A percentile compares a stretch with the other conserved stretches of the same genome.
Conservation (phyloP, 2,888 invertebrate species). For the Anodontia alba region DNA sequence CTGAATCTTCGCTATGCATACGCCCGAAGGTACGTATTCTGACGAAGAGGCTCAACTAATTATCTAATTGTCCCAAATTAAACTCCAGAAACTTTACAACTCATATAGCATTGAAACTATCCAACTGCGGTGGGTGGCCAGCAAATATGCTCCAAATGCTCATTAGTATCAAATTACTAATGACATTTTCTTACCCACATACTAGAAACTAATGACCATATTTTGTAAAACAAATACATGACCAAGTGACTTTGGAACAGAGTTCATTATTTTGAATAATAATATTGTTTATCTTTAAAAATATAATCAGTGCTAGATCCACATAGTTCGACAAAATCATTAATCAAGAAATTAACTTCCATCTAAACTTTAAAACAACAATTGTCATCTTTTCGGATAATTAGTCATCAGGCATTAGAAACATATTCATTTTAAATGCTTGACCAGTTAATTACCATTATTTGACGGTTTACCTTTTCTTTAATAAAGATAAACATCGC, state of each 20-base stretch:
- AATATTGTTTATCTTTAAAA: slow-evolving; percentile 1
- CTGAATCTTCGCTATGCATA: no score
- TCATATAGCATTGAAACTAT: no score
- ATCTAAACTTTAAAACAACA: not conserved
- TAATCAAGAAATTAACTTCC: slow-evolving; percentile 1
- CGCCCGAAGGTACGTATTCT: no score
- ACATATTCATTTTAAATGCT: slow-evolving; percentile 6
- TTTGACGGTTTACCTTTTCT: slow-evolving; percentile 7
- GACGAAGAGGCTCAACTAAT: no score
- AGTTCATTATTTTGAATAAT: slow-evolving; percentile 6
- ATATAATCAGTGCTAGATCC: not conserved
- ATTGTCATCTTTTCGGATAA: slow-evolving; percentile 3
- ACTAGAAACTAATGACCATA: slow-evolving; percentile 1
- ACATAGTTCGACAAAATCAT: slow-evolving; percentile 4
- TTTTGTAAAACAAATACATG: not conserved
- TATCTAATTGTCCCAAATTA: no score
- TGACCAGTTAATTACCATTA: slow-evolving; percentile 6
- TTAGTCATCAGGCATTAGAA: slow-evolving; percentile 10
- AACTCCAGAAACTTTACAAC: no score
- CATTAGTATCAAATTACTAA: slow-evolving; percentile 14
- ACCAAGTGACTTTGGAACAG: slow-evolving; percentile 3
- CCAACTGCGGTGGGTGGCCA: no score
- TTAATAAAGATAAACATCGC: not conserved
- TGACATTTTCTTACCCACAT: not conserved
- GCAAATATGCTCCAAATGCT: not conserved